These are phyloP conservation scores for Bombus haemorrhoidalis DNA, from an alignment of 1,140 invertebrate species.

Conservation along the genomic window DNA sequence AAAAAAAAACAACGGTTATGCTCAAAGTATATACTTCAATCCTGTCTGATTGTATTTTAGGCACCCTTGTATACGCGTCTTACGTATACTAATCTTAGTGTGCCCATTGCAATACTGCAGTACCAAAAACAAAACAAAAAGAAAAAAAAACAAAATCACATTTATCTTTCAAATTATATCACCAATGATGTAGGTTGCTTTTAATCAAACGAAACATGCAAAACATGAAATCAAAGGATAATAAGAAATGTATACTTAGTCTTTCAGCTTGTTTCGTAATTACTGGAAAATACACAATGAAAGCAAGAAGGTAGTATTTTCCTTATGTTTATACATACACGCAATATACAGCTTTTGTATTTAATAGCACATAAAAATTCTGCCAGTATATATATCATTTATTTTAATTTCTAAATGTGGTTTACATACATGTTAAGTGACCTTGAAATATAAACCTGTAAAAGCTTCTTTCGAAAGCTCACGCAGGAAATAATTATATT, in stretches of 20 bases:
- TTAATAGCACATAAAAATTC: conserved; percentile 37
- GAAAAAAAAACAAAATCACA: background rate
- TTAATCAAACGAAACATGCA: background rate
- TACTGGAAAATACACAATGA: background rate
- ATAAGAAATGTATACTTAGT: background rate
- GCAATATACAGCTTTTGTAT: conserved; percentile 13
- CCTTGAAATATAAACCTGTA: conserved; percentile 39
- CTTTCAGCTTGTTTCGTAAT: background rate
- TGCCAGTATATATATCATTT: conserved; percentile 48
- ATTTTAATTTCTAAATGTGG: conserved; percentile 28
- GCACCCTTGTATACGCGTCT: conserved; percentile 5
- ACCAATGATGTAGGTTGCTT: conserved; percentile 8
- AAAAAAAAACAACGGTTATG: conserved; percentile 35
- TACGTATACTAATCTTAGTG: conserved; percentile 12
- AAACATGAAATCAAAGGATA: background rate
- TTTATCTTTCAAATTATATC: conserved; percentile 17
- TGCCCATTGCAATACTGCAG: conserved; percentile 13
- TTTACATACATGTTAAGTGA: conserved; percentile 47
- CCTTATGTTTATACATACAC: conserved; percentile 22
- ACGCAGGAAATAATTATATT: background rate
- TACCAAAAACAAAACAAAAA: background rate
- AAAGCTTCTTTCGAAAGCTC: background rate
- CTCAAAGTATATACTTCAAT: conserved; percentile 66
- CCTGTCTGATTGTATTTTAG: conserved; percentile 49
- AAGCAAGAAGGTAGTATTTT: conserved; percentile 12